phyloP scores from a whole-genome alignment of 1,140 invertebrate species.

The Diorhabda elongata region DNA sequence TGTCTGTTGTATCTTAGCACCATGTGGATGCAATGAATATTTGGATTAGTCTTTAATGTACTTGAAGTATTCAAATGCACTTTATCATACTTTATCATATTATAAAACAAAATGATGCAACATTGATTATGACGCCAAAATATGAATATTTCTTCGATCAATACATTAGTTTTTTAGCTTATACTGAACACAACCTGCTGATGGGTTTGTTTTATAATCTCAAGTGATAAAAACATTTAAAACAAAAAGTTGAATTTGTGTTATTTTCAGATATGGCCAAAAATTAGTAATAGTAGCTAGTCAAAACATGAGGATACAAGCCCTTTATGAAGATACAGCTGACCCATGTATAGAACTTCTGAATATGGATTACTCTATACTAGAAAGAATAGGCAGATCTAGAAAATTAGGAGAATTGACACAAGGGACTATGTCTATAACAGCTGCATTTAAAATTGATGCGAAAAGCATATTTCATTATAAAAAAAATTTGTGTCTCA shows the following conservation, averaged over 20 bases:
- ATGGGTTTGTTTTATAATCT: not conserved
- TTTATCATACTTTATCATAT: too few relatives aligned
- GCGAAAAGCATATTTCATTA: constrained; percentile 57
- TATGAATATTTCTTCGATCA: too few relatives aligned
- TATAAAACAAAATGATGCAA: too few relatives aligned
- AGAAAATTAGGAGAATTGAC: constrained; percentile 69
- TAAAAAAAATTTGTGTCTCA: constrained; percentile 56
- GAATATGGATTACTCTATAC: constrained; percentile 63
- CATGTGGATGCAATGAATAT: too few relatives aligned
- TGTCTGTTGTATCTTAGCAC: too few relatives aligned
- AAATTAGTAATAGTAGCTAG: constrained; percentile 69
- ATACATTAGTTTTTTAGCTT: not conserved
- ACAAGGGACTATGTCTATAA: constrained; percentile 58
- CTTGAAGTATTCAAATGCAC: too few relatives aligned
- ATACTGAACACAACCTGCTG: not conserved
- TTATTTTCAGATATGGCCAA: constrained; percentile 53
- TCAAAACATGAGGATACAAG: constrained; percentile 57
- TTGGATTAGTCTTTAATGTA: too few relatives aligned
- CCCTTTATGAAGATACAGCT: constrained; percentile 53
- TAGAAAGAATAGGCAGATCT: constrained; percentile 73
- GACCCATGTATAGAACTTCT: constrained; percentile 56
- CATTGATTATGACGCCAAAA: too few relatives aligned
- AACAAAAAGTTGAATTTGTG: not conserved
- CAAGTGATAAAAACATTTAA: not conserved
- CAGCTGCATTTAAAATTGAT: constrained; percentile 45